Percentiles rank a stretch among this genome's conserved stretches.
Conservation (phyloP, 2,888 invertebrate genomes). For the Leptinotarsa peninsularis region DNA sequence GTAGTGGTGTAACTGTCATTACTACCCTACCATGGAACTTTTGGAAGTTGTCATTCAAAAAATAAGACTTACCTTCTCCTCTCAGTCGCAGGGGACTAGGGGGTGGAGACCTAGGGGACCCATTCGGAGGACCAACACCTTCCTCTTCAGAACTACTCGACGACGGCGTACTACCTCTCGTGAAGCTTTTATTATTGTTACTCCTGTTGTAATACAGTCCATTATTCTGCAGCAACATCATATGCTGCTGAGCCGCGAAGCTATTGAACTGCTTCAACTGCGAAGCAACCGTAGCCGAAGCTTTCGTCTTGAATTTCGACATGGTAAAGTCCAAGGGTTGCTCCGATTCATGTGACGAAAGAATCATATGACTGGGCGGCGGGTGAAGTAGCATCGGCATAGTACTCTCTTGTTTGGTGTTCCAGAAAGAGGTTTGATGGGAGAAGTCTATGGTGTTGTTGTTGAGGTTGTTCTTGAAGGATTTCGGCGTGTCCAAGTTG, state of each 20-base stretch:
- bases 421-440: conserved; percentile 58
- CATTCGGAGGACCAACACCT: conserved; percentile 64
- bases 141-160: conserved; percentile 67
- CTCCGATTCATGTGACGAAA: conserved; percentile 68
- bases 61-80: conserved; percentile 63
- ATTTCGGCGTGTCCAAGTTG: conserved; percentile 62
- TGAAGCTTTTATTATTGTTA: conserved; percentile 60
- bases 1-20: background rate
- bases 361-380: conserved; percentile 66
- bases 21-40: background rate
- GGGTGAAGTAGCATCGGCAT: conserved; percentile 75
- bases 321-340: conserved; percentile 83
- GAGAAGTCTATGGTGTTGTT: conserved; percentile 69
- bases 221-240: conserved; percentile 65
- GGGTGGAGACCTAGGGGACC: conserved; percentile 62
- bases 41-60: background rate
- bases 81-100: conserved; percentile 62
- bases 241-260: conserved; percentile 61
- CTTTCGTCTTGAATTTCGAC: conserved; percentile 69
- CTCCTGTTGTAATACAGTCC: conserved; percentile 63
- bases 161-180: conserved; percentile 61
- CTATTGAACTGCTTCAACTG: conserved; percentile 63
- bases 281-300: conserved; percentile 60
- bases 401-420: conserved; percentile 53
- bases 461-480: conserved; percentile 64